Percentiles rank a stretch among this genome's conserved stretches.
phyloP scores from a whole-genome alignment of 2,797 vertebrate species.

The Sebastes iracundus region DNA sequence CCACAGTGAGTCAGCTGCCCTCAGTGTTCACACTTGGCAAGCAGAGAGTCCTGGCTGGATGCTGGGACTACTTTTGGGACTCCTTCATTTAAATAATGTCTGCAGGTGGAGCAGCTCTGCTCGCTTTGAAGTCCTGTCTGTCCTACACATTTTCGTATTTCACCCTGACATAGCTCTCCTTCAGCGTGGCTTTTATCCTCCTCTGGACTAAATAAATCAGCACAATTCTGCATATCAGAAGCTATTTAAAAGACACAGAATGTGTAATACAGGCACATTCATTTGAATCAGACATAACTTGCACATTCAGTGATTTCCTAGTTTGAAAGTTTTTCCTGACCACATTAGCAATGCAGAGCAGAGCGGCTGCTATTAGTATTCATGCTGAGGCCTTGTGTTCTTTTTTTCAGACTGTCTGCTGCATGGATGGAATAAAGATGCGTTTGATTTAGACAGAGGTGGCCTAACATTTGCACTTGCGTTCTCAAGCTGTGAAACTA shows the following conservation, averaged over 20 bases:
- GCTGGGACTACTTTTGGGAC: not conserved
- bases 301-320: constrained; percentile 11
- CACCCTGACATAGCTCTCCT: not conserved
- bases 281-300: constrained; percentile 32
- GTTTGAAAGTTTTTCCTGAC: constrained; percentile 13
- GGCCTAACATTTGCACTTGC: constrained; percentile 39
- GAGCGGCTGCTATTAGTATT: constrained; percentile 24
- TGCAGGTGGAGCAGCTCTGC: constrained; percentile 15
- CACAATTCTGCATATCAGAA: constrained; percentile 3
- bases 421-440: constrained; percentile 44
- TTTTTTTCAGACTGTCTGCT: constrained; percentile 11
- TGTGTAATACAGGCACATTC: not conserved
- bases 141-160: constrained; percentile 8
- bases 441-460: constrained; percentile 37
- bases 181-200: not conserved
- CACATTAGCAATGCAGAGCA: constrained; percentile 42
- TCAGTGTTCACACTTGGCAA: not conserved
- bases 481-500: constrained; percentile 28
- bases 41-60: not conserved
- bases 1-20: constrained; percentile 23
- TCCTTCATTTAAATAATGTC: constrained; percentile 18
- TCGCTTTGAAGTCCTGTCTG: constrained; percentile 16
- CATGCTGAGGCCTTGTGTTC: not conserved
- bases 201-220: not conserved
- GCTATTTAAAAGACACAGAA: not conserved